phyloP scores from a whole-genome alignment of 92 coral and sea anemone genomes.

The Palythoa heliodiscus region DNA sequence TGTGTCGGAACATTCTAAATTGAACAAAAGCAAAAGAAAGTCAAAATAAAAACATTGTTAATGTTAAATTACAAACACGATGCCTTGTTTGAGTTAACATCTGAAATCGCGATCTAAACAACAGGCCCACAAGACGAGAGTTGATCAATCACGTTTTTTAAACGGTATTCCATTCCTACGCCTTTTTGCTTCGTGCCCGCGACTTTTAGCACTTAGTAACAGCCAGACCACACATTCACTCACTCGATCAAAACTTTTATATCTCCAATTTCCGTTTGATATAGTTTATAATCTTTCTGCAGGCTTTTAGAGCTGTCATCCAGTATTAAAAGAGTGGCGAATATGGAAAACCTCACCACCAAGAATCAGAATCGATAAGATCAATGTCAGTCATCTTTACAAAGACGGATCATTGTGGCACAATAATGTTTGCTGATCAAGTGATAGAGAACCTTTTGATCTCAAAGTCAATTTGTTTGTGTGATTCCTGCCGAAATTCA shows the following conservation, averaged over 20 bases:
- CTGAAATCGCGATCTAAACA: constrained; percentile 4
- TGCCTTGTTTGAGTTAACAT: not conserved
- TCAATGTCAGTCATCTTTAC: constrained; percentile 32
- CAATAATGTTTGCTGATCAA: constrained; percentile 10
- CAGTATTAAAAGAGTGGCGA: constrained; percentile 7
- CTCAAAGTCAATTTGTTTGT: constrained; percentile 8
- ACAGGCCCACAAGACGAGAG: not conserved
- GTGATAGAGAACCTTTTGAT: constrained; percentile 9
- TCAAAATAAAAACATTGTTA: constrained; percentile 39
- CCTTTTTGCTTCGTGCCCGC: not conserved
- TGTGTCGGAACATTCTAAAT: constrained; percentile 14
- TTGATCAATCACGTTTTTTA: not conserved
- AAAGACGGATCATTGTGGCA: not conserved
- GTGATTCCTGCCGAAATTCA: not conserved
- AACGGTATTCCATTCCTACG: not conserved
- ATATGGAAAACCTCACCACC: not conserved
- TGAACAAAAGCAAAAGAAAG: constrained; percentile 14
- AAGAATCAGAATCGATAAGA: constrained; percentile 12
- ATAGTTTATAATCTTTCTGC: constrained; percentile 14
- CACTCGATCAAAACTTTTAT: not conserved
- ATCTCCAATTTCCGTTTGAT: not conserved
- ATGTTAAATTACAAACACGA: not conserved
- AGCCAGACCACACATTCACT: not conserved
- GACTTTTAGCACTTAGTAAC: not conserved
- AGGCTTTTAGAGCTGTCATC: constrained; percentile 44